Conservation (phyloP, 2,113 vertebrate genomes). For the Lipophrys pholis region DNA sequence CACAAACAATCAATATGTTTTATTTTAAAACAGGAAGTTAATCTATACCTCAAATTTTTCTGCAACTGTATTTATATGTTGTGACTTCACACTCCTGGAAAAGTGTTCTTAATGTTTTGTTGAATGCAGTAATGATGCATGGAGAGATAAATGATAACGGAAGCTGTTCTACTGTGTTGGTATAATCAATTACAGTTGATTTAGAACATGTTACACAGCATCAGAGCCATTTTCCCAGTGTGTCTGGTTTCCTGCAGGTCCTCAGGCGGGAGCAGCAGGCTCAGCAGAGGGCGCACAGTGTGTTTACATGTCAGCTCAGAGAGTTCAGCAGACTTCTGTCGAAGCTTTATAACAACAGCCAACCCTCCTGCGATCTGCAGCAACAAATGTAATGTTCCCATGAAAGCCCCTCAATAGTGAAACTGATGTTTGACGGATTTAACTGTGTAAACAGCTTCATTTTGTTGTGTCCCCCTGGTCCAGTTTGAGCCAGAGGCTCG, state of each 20-base stretch:
- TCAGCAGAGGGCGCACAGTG: conserved; percentile 60
- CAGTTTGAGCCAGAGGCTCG: conserved; percentile 71
- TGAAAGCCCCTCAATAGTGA: too few relatives aligned
- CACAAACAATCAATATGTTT: too few relatives aligned
- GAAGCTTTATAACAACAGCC: conserved; percentile 41
- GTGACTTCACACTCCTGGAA: too few relatives aligned
- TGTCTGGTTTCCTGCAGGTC: conserved; percentile 46
- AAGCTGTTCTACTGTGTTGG: not conserved
- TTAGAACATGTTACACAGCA: too few relatives aligned
- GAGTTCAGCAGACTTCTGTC: conserved; percentile 64
- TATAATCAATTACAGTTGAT: too few relatives aligned
- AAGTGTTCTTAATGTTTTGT: too few relatives aligned
- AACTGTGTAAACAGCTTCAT: not conserved
- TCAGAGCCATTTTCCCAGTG: too few relatives aligned
- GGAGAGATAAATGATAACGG: not conserved
- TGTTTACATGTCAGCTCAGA: conserved; percentile 63
- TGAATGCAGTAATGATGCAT: too few relatives aligned
- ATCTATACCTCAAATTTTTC: too few relatives aligned
- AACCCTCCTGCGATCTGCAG: conserved; percentile 23
- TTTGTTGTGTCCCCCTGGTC: not conserved
- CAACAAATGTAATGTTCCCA: conserved; percentile 60
- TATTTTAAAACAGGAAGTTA: too few relatives aligned
- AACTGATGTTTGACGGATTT: too few relatives aligned
- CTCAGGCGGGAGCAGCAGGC: conserved; percentile 66
- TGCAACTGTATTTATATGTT: too few relatives aligned